Base-by-base conservation (phyloP, 2,888 invertebrate species). In the Acleris emargana region DNA sequence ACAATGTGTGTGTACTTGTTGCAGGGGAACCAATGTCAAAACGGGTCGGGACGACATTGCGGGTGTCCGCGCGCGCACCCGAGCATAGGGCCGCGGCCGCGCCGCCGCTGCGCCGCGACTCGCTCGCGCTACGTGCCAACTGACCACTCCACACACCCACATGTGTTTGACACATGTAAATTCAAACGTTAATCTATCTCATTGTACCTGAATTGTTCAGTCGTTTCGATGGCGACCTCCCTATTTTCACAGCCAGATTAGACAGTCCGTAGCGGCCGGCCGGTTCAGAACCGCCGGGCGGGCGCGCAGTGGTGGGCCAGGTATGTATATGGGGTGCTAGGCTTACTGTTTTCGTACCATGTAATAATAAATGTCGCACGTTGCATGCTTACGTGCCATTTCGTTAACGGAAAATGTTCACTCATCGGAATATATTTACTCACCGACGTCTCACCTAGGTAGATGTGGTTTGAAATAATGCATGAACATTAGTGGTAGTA, bases 41-140 rank as follows among this genome's bases (percentile, higher is more conserved):
- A 85, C 80, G 90, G 89, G 90, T 88, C 88, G 89, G 89, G 89
- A 83, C 82, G 88, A 88, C 87, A 88, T 89, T 86, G 88, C 81
- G 83, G 83, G 82, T 75, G 79, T 67, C 78, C 75, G 72, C 69
- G 74, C 73, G 72, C 71, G 72, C 75, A 71, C 67, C 79, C 62
- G 63, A 67, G 72, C 73, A 77, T 78, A 81, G 82, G 83, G 76
- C 77, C 71, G 67, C 69, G 61, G 18, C 53, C 67, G 25, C 58
- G 55, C 64, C 32, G 57, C 53, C 58, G 58, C 59, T 20, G 61
- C 61, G 18, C 38, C 9, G 52, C 52, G 52, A 18, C 49, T 49
- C 51, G 25, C 51, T 51, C 42, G 54, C 60, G 53, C 67, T 47
- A 43, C 70, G 76, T 76, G 76, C 75, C 75, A 75, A 75, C 72